A percentile compares a stretch with the other conserved stretches of the same genome.
phyloP scores from a whole-genome alignment of 2,888 invertebrate species.

The Sclerodermus sp. region DNA sequence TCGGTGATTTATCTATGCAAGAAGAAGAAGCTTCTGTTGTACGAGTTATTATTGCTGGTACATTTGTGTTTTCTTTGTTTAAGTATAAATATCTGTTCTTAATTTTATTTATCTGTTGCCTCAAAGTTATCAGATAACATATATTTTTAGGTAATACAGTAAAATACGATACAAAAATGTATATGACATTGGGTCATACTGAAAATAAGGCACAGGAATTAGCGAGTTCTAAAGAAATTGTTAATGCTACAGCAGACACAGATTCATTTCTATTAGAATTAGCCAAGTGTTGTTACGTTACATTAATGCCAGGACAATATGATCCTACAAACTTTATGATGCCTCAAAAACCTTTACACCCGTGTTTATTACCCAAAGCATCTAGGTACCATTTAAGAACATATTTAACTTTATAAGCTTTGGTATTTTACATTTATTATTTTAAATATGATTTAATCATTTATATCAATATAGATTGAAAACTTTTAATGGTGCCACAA shows the following conservation, averaged over 20 bases:
- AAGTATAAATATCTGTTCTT: constrained; percentile 1
- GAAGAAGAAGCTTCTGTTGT: constrained; percentile 68
- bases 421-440: neutral
- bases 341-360: constrained; percentile 92
- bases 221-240: constrained; percentile 31
- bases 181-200: constrained; percentile 24
- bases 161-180: constrained; percentile 26
- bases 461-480: constrained; percentile 60
- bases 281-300: constrained; percentile 61
- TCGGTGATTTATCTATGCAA: constrained; percentile 68
- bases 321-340: constrained; percentile 88
- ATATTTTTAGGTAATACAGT: constrained; percentile 38
- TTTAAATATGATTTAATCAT: neutral
- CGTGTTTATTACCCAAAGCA: constrained; percentile 61
- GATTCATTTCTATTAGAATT: constrained; percentile 42
- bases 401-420: neutral
- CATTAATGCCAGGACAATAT: constrained; percentile 90
- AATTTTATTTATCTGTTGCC: constrained; percentile 2
- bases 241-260: constrained; percentile 30
- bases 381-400: constrained; percentile 20
- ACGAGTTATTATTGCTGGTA: constrained; percentile 82
- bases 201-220: constrained; percentile 33
- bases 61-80: neutral
- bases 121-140: neutral
- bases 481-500: constrained; percentile 79